Evolutionary conservation across 2,888 invertebrate species (phyloP).

Genomic region (Cataglyphis cursor): DNA sequence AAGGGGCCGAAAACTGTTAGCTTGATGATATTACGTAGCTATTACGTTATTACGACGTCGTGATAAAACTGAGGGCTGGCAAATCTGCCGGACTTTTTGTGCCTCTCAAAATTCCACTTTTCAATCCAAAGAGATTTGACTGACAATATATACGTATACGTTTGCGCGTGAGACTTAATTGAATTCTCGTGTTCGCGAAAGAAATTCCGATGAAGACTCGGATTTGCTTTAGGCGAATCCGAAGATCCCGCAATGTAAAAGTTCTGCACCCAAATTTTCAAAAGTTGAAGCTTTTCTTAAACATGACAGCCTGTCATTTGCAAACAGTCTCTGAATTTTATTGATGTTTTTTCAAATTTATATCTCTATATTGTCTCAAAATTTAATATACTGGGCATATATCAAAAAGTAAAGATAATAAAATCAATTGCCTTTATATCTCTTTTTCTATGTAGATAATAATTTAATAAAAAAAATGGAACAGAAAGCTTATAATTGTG

Average conservation of each 20-base stretch:
- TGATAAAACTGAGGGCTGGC: slow-evolving; percentile 5
- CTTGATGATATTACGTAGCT: background rate
- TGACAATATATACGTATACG: slow-evolving; percentile 1
- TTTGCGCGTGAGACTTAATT: slow-evolving; percentile 28
- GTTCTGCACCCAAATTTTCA: slow-evolving; percentile 14
- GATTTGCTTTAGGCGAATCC: background rate
- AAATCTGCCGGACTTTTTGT: slow-evolving; percentile 24
- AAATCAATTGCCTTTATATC: background rate
- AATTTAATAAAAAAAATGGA: slow-evolving; percentile 3
- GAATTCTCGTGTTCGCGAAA: slow-evolving; percentile 37
- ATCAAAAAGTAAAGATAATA: background rate
- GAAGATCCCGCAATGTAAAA: slow-evolving; percentile 10
- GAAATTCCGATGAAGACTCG: slow-evolving; percentile 10
- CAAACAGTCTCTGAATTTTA: background rate
- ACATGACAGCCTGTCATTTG: background rate
- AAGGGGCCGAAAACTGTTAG: background rate
- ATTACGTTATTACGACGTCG: slow-evolving; percentile 2
- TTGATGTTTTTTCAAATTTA: background rate
- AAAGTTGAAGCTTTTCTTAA: slow-evolving; percentile 14
- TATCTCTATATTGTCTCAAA: background rate
- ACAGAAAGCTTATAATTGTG: background rate
- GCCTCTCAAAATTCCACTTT: background rate
- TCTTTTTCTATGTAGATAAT: background rate
- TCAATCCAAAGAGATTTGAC: background rate
- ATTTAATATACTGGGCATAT: background rate